A percentile compares a stretch with the other conserved stretches of the same genome.
Evolutionary conservation across 64 coral and sea anemone species (phyloP).

Genomic region (Pocillopora damicornis): DNA sequence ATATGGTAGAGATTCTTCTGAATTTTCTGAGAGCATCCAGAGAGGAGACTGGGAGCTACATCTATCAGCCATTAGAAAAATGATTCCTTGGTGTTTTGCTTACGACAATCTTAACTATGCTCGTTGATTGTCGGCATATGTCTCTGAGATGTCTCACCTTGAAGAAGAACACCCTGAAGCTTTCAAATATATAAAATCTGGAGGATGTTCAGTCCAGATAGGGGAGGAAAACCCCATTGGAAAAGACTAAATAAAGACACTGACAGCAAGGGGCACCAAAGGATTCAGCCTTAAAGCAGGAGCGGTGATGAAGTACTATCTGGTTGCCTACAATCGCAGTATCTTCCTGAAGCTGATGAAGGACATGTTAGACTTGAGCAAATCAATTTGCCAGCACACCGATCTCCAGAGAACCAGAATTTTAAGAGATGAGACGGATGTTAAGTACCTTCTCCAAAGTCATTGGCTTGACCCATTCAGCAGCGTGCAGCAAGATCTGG

Average conservation of each 20-base stretch:
- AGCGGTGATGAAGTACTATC: conserved; percentile 59
- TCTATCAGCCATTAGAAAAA: conserved; percentile 1
- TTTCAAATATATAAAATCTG: not conserved
- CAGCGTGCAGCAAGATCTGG: conserved; percentile 21
- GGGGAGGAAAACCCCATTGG: conserved; percentile 16
- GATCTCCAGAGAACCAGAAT: conserved; percentile 61
- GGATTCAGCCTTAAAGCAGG: conserved; percentile 31
- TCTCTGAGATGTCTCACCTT: conserved; percentile 32
- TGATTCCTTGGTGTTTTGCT: conserved; percentile 33
- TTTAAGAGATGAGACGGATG: conserved; percentile 53
- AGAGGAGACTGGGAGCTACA: conserved; percentile 32
- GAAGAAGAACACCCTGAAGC: conserved; percentile 9
- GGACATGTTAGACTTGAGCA: conserved; percentile 42
- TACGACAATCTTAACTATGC: conserved; percentile 37
- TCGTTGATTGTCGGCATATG: conserved; percentile 9
- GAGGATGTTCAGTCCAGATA: conserved; percentile 18
- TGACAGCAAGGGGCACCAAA: too few species aligned
- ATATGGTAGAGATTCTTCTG: conserved; percentile 18
- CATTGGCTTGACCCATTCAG: conserved; percentile 57
- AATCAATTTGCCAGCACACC: conserved; percentile 38
- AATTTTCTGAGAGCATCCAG: conserved; percentile 8
- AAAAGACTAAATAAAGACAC: not conserved
- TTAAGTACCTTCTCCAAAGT: conserved; percentile 48
- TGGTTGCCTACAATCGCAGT: conserved; percentile 46
- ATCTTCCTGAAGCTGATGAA: conserved; percentile 58